Base-by-base conservation (phyloP, 2,113 vertebrate genomes). In the Turnix velox region DNA sequence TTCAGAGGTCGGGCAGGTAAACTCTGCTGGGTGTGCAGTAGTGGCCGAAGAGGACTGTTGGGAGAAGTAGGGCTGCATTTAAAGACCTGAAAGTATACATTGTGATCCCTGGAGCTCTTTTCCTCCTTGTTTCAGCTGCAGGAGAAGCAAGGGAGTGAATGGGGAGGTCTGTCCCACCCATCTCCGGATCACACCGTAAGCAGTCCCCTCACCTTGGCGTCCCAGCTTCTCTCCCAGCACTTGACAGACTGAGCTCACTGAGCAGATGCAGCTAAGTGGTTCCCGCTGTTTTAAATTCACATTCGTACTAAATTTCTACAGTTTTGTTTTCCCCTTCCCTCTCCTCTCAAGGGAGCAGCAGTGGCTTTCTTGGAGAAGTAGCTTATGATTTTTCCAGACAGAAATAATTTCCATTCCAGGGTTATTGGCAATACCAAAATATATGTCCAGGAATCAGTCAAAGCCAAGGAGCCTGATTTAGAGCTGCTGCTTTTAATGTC, bases 351-450 rank as follows among this genome's bases (percentile, higher is more conserved):
- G 88, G 84, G 89, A 95, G 59, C 89, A 87, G 81, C 62, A 66
- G 12, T 77, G 42, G 78, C 42, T 94, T 96, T 95, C 74, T 75
- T 89, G 62, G 91, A 95, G 89, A n/a, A n/a, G 48, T 79, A 67
- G 57, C 62, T 72, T 75, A 82, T 71, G 80, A 84, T 63, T 94
- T 96, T 96, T 93, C 84, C 87, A 93, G 87, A 51, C 62, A 85
- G 78, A 94, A 96, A 91, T 87, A 76, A 54, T 92, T 96, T 96
- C 82, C 81, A 79, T 93, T 87, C 87, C 89, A 87, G 49, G 24
- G 10, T 93, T 95, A 85, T 87, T 95, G 87, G 78, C 94, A 87
- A 46, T 76, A 82, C 22, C 39, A 62, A 87, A 62, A 69, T 80
- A 45, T 33, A 66, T 66, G 51, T 92, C 91, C 58, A 93, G 90